Percentiles rank a stretch among this genome's conserved stretches.
Conservation (phyloP, 2,113 vertebrate species). For the Pteropus alecto region DNA sequence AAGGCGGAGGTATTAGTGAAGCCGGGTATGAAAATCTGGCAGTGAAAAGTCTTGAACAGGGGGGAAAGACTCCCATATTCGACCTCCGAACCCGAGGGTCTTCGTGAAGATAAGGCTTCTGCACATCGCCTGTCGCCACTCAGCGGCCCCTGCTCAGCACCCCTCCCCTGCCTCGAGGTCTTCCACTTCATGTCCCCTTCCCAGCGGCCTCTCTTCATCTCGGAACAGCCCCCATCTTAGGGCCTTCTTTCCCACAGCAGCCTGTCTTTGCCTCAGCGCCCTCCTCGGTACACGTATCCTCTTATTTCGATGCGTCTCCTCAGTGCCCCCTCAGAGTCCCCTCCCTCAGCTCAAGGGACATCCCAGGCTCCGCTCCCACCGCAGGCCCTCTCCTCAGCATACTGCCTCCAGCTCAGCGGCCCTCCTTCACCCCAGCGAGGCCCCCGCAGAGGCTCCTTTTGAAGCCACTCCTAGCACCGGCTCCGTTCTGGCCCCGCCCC, state of each 20-base stretch:
- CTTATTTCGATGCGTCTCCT: neutral
- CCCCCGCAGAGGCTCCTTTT: accelerated
- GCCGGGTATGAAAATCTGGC: neutral
- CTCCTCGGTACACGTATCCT: neutral
- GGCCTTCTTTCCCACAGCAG: neutral
- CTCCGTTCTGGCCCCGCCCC: accelerated
- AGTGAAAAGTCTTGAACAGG: neutral
- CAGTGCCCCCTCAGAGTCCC: neutral
- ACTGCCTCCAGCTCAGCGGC: neutral
- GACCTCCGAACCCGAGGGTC: neutral
- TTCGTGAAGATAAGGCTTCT: neutral
- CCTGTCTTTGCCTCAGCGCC: neutral
- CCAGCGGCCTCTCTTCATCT: neutral
- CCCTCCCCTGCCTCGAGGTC: neutral
- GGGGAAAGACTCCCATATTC: too few relatives aligned
- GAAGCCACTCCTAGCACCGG: accelerated
- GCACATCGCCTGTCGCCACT: accelerated
- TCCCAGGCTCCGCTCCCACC: neutral
- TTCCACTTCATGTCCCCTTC: neutral
- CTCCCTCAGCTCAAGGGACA: neutral
- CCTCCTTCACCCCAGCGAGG: neutral
- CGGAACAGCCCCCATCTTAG: neutral
- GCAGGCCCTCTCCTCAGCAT: neutral
- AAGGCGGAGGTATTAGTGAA: neutral
- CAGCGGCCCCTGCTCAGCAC: neutral